Base-by-base conservation (phyloP, 2,113 vertebrate species). In the Empidonax alnorum region DNA sequence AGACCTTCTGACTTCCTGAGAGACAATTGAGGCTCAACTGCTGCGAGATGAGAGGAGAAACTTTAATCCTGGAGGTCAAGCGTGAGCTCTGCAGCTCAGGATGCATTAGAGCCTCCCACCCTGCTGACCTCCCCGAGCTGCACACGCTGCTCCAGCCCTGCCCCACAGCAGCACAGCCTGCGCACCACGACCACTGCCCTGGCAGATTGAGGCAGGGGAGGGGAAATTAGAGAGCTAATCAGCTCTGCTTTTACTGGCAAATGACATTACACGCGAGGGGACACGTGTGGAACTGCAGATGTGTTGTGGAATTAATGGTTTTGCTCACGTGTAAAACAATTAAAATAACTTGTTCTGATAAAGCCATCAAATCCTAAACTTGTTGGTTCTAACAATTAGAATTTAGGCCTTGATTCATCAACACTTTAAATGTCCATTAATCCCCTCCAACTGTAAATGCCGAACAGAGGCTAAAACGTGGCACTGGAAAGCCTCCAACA, bases 1-100 rank as follows among this genome's bases (percentile, higher is more conserved):
- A 96, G 92, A 97, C 96, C 96, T 96, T 97, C 92, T 96, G 95
- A 90, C 97, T 94, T 94, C 88, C 93, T 85, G 47, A 95, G 94
- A 96, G 91, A 79, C 93, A 87, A 96, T 87, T 87, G 85, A 85
- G 92, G 77, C 90, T 97, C 83, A 79, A 84, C 72, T 90, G 95
- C 94, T 94, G 94, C 93, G 84, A 75, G 90, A 50, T 79, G 90
- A 86, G 44, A 94, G 63, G 67, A 90, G 81, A 93, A 95, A 93
- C 94, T 96, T 93, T 69, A 93, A 95, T 91, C 76, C 88, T 3
- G 58, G 46, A 90, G 92, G 96, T 95, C 93, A 97, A 93, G 92
- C 95, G 66, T 97, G 97, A 97, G 94, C 81, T 92, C 47, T 90
- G 42, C 87, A 39, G 93, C 91, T 87, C 44, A 53, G 73, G 66